A percentile compares a stretch with the other conserved stretches of the same genome.
Conservation (phyloP, 2,113 vertebrate species). For the Butastur rufipennis region DNA sequence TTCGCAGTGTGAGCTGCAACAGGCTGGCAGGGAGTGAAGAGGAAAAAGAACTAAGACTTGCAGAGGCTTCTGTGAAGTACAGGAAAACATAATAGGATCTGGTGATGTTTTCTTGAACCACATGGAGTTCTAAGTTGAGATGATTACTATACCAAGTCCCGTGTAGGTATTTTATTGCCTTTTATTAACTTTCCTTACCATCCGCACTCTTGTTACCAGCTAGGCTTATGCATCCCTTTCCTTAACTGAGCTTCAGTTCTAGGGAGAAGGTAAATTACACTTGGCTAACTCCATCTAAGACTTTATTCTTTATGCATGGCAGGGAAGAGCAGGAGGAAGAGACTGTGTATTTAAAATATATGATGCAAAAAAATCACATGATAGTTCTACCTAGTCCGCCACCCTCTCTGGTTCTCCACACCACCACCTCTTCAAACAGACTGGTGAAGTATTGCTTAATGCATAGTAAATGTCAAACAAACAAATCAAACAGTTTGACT, state of each 20-base stretch:
- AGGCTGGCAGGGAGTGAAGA: not conserved
- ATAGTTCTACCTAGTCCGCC: not conserved
- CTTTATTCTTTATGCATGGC: not conserved
- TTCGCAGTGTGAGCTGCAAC: not conserved
- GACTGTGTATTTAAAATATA: not conserved
- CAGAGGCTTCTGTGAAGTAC: not conserved
- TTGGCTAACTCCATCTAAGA: not conserved
- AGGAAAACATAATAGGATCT: not conserved
- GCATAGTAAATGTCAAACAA: accelerated
- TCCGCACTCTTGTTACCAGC: not conserved
- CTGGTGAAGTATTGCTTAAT: not conserved
- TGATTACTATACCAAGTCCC: not conserved
- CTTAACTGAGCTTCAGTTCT: not conserved
- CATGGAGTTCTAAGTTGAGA: accelerated
- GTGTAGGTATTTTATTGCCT: not conserved
- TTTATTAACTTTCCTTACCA: not conserved
- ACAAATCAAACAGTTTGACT: not conserved
- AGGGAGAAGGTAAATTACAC: not conserved
- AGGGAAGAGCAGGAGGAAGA: not conserved
- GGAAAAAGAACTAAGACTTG: not conserved
- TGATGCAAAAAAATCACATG: not conserved
- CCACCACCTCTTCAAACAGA: not conserved
- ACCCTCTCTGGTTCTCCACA: not conserved
- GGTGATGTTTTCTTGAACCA: not conserved
- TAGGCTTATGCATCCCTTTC: not conserved